Conservation (phyloP, 2,113 vertebrate species). For the Montifringilla adamsi region DNA sequence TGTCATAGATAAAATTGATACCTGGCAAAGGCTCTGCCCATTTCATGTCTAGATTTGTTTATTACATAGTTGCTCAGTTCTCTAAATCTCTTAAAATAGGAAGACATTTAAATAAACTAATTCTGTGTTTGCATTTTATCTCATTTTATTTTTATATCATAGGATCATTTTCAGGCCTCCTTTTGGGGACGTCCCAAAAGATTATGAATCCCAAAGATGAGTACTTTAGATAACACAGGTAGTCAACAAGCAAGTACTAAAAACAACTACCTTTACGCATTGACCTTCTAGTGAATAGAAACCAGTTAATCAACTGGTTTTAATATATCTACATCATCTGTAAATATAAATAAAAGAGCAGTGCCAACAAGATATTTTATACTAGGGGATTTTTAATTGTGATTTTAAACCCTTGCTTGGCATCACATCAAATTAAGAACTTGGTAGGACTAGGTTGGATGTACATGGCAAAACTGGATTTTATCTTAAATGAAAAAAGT, state of each 20-base stretch:
- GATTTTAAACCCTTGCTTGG: neutral
- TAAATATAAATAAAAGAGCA: neutral
- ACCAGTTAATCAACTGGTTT: neutral
- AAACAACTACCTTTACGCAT: neutral
- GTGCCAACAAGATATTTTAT: neutral
- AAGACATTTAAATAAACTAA: neutral
- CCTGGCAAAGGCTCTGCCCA: neutral
- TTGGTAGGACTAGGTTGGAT: neutral
- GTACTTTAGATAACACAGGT: neutral
- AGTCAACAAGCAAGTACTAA: neutral
- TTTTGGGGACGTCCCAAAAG: neutral
- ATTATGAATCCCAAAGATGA: neutral
- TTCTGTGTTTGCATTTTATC: neutral
- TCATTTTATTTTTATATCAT: neutral
- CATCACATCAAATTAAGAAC: neutral
- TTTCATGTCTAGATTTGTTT: neutral
- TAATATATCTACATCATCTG: neutral
- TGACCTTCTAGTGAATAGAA: neutral
- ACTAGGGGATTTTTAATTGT: accelerated
- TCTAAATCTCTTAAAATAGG: neutral
- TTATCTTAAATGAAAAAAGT: neutral
- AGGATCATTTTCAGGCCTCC: neutral
- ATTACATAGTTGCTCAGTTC: neutral
- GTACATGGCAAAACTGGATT: neutral
- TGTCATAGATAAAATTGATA: neutral